Percentiles rank a stretch among this genome's conserved stretches.
phyloP scores from a whole-genome alignment of 2,797 vertebrate genomes.

The Balearica regulorum region DNA sequence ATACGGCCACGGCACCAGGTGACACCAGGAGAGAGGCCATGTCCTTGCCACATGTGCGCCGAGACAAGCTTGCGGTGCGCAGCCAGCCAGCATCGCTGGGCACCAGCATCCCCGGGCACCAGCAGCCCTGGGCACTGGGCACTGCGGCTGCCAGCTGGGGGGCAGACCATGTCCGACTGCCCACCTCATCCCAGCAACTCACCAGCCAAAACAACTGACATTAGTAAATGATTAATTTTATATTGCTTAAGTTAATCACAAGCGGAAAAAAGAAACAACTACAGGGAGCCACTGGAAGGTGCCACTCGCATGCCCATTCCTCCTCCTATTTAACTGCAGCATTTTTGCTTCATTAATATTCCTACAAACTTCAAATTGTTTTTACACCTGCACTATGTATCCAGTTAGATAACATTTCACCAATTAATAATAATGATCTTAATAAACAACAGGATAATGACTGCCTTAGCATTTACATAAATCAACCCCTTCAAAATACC shows the following conservation, averaged over 20 bases:
- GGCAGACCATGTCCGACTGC: background rate
- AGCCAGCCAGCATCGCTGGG: background rate
- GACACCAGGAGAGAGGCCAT: background rate
- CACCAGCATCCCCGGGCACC: too few relatives aligned
- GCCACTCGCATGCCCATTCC: background rate
- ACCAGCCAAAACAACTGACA: background rate
- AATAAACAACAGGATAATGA: background rate
- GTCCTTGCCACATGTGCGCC: fast-evolving
- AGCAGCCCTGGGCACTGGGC: background rate
- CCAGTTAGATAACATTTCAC: background rate
- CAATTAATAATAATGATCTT: background rate
- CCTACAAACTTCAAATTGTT: background rate
- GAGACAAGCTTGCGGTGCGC: fast-evolving
- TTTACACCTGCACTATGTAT: background rate
- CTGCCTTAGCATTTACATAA: background rate
- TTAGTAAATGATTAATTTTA: background rate
- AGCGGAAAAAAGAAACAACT: background rate
- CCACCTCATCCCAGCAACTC: background rate
- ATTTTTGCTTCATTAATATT: background rate
- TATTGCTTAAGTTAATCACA: background rate
- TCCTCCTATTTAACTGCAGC: background rate
- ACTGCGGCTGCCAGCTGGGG: background rate
- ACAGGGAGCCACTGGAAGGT: background rate
- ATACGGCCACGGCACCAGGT: background rate
- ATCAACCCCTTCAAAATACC: background rate